Evolutionary conservation across 92 coral and sea anemone species (phyloP), one percentile per base, ranked within the genome.

Genomic region (Umimayanthus kanabou): DNA sequence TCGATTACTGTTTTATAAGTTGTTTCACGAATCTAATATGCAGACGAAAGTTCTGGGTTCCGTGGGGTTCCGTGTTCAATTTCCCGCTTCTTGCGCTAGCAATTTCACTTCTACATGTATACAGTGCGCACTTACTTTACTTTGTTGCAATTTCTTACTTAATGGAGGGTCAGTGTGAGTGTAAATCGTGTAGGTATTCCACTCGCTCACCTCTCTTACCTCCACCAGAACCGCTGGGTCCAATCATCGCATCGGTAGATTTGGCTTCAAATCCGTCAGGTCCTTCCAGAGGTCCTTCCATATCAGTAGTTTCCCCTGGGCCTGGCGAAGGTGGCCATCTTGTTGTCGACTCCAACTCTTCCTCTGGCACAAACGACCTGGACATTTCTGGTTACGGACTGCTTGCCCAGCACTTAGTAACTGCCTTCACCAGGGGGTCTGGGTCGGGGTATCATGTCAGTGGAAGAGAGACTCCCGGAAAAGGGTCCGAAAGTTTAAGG

Each of bases 201-300:
- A 29, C 66, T 49, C 37, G 58, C 43, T 45, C 66, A 70, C 39
- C 61, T 83, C 76, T 18, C 87, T 70, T 69, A 83, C 87, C 78
- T 70, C 78, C 84, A 53, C 55, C 25, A 20, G 69, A 8, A 7
- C 58, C 58, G 39, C 53, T 28, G 7, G 28, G 22, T 3, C 47
- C 73, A 13, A 83, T 45, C 29, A 83, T 73, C 50, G 61, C 39
- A 15, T 83, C 87, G 13, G 65, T 45, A n/a, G 87, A 47, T 28
- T 7, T 70, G 13, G 26, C 18, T 9, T 83, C 87, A 11, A 16
- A 4, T 13, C 10, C 39, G n/a, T 83, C 78, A 25, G 39, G 28
- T n/a, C n/a, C 64, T 10, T 16, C 53, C 25, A 9, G 67, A 25
- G 39, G 28, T n/a, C n/a, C 64, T 10, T 16, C 53, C 25, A 9